These are phyloP conservation scores for Lymantria dispar DNA, from an alignment of 2,888 invertebrate genomes.

Conservation along the genomic window DNA sequence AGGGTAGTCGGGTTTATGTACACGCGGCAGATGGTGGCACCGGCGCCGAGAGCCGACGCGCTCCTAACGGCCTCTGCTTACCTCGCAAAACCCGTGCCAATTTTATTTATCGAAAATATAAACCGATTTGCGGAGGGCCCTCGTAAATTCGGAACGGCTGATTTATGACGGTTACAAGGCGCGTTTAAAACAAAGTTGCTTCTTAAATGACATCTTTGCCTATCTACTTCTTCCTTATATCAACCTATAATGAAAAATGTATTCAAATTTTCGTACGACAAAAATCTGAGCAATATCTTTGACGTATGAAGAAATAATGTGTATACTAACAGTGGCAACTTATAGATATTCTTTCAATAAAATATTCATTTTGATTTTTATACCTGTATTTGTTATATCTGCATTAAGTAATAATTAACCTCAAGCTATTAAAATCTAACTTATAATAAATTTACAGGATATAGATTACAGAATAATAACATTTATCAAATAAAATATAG, in stretches of 20 bases:
- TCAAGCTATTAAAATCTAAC: no score
- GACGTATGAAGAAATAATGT: no score
- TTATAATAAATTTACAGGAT: no score
- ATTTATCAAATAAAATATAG: no score
- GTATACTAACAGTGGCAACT: no score
- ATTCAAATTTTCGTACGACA: slow-evolving; percentile 1
- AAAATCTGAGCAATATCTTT: neutral
- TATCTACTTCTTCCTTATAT: slow-evolving; percentile 44
- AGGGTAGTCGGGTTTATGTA: slow-evolving; percentile 81
- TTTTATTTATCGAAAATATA: slow-evolving; percentile 83
- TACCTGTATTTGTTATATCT: no score
- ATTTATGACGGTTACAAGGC: slow-evolving; percentile 78
- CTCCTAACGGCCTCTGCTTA: slow-evolving; percentile 81
- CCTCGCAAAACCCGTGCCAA: slow-evolving; percentile 82
- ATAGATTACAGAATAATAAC: no score
- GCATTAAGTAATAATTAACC: no score
- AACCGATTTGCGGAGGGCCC: slow-evolving; percentile 80
- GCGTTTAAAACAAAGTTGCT: slow-evolving; percentile 74
- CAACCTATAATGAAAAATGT: slow-evolving; percentile 18
- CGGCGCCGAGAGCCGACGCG: slow-evolving; percentile 64
- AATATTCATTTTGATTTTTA: no score
- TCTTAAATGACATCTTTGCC: slow-evolving; percentile 65
- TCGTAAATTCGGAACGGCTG: slow-evolving; percentile 78
- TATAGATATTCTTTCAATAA: no score
- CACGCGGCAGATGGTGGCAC: slow-evolving; percentile 69